phyloP scores from a whole-genome alignment of 2,888 invertebrate genomes.

The Ormyrus thymus region DNA sequence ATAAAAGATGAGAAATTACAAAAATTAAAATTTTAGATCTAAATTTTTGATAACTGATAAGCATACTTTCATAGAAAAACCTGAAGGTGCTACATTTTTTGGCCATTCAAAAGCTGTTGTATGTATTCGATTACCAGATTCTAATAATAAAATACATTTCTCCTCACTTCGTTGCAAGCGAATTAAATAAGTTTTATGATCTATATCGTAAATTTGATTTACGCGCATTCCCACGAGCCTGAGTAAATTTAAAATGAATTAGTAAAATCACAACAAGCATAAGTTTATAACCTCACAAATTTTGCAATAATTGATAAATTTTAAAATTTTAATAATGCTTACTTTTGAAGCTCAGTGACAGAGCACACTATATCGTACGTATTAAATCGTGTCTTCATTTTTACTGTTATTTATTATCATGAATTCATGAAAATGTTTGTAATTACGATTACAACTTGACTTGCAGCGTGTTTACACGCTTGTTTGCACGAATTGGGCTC shows the following conservation, averaged over 20 bases:
- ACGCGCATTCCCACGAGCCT: slow-evolving; percentile 94
- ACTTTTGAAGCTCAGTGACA: slow-evolving; percentile 89
- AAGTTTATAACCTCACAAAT: slow-evolving; percentile 52
- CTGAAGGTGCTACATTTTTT: slow-evolving; percentile 95
- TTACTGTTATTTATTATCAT: slow-evolving; percentile 57
- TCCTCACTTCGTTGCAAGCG: slow-evolving; percentile 89
- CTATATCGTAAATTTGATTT: slow-evolving; percentile 97
- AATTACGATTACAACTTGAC: too few species aligned
- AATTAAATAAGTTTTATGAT: slow-evolving; percentile 96
- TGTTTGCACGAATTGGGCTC: neutral
- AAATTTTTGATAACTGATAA: neutral
- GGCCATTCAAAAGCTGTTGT: slow-evolving; percentile 98
- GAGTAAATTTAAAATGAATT: slow-evolving; percentile 34
- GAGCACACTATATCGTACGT: slow-evolving; percentile 94
- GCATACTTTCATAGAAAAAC: slow-evolving; percentile 97
- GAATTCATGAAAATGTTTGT: slow-evolving; percentile 1
- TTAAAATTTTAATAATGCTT: slow-evolving; percentile 56
- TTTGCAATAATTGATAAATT: slow-evolving; percentile 3
- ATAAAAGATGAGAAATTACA: slow-evolving; percentile 17
- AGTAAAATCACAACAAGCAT: slow-evolving; percentile 6
- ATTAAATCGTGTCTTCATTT: slow-evolving; percentile 95
- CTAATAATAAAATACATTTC: slow-evolving; percentile 91
- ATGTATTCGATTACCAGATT: slow-evolving; percentile 96
- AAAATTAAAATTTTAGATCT: neutral
- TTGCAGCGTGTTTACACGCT: slow-evolving; percentile 15